Evolutionary conservation across 2,888 invertebrate genomes (phyloP).

Genomic region (Archips xylosteana): DNA sequence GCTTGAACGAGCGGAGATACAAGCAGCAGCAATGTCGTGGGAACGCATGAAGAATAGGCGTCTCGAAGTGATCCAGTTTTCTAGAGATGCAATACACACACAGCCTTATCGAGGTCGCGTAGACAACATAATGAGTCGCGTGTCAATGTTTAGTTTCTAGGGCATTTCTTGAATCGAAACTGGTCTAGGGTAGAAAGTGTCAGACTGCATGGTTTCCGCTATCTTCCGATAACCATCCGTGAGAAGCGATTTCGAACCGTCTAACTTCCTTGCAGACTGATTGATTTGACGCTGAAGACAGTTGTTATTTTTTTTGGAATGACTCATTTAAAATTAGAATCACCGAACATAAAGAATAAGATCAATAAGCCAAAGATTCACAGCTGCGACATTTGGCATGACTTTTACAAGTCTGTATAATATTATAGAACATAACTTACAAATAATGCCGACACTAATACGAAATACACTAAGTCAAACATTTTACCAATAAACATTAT

Average conservation of each 20-base stretch:
- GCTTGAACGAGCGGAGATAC: constrained; percentile 67
- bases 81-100: constrained; percentile 67
- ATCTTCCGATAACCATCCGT: constrained; percentile 14
- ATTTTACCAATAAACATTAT: background rate
- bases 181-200: constrained; percentile 55
- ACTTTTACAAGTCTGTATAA: no score
- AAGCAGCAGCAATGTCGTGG: constrained; percentile 75
- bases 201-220: constrained; percentile 22
- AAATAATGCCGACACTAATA: no score
- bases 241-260: background rate
- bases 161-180: constrained; percentile 57
- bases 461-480: no score
- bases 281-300: background rate
- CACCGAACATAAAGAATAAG: background rate
- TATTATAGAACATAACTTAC: no score
- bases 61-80: constrained; percentile 78
- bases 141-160: constrained; percentile 76
- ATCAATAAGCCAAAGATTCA: no score
- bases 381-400: no score
- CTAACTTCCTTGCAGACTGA: background rate
- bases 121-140: constrained; percentile 68
- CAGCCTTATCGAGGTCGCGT: constrained; percentile 76
- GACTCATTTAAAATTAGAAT: background rate
- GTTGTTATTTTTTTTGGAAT: background rate
- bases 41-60: constrained; percentile 75